Evolutionary conservation across 2,888 invertebrate genomes (phyloP), one percentile per base, ranked within the genome.

Genomic region (Belgica antarctica): DNA sequence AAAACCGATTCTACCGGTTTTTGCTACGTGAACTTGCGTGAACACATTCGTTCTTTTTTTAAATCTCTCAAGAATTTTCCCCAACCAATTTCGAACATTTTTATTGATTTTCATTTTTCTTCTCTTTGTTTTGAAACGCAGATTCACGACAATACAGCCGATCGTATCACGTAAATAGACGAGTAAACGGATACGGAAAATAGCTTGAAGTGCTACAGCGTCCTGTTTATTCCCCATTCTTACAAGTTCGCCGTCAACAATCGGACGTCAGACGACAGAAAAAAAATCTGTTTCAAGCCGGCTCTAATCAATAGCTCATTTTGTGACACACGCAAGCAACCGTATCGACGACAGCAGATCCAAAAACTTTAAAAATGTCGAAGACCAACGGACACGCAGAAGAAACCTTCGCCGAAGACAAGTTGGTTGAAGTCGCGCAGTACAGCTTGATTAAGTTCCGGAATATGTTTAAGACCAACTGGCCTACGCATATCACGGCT

Each of bases 401-500:
- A 59, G 70, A 34, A 1, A 15, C 52, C 52, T 22, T 19, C 22
- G 61, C 8, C 10, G 70, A 59, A n/a, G 70, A 70, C 46, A 70
- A 70, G 25, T 27, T 70, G 7, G 25, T 70, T n/a, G 70, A 70
- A 61, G 27, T 70, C 25, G 61, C 70, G 12, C 70, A 70, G 19
- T 70, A 70, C 31, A 41, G 41, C 15, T 19, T 70, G 2, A 70
- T 73, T 3, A 66, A 70, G 19, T 72, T 75, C 46, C 72, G 75
- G n/a, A 74, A 75, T 69, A 72, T 75, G 7, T 75, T 74, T 28
- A 46, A 7, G 7, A 62, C 70, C 8, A 74, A 71, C 25, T 71
- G 71, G 71, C 71, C 71, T 12, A 71, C 59, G 1, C 71, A 72
- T 28, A 59, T 75, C 0, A 71, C 57, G 8, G 74, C 75, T 7